Evolutionary conservation across 2,888 invertebrate species (phyloP).

Genomic region (Trissolcus japonicus): DNA sequence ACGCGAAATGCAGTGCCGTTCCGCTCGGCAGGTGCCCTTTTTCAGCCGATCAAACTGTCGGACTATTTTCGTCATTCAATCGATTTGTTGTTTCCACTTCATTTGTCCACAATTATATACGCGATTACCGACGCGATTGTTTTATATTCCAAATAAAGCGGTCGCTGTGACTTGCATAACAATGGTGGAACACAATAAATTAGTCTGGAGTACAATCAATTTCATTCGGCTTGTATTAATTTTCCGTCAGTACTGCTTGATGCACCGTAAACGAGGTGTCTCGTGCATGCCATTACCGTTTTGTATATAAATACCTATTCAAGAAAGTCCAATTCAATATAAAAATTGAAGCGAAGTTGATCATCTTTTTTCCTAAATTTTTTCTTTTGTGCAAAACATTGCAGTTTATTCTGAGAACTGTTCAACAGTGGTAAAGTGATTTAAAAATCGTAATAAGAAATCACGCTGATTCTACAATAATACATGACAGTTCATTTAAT

Average conservation of each 20-base stretch:
- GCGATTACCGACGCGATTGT: constrained; percentile 23
- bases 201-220: constrained; percentile 25
- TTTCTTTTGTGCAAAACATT: not conserved
- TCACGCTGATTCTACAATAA: no score
- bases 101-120: constrained; percentile 17
- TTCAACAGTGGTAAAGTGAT: no score
- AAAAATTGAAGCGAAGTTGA: no score
- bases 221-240: constrained; percentile 25
- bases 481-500: no score
- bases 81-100: constrained; percentile 21
- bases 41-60: constrained; percentile 9
- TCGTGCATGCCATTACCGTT: not conserved
- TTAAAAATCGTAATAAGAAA: no score
- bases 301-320: no score
- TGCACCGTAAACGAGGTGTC: constrained; percentile 19
- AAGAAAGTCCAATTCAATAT: no score
- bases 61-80: constrained; percentile 6
- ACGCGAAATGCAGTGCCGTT: constrained; percentile 12
- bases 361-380: no score
- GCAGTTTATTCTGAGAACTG: not conserved
- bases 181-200: constrained; percentile 18
- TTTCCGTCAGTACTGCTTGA: constrained; percentile 24
- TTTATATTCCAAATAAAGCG: constrained; percentile 27
- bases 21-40: not conserved
- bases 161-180: constrained; percentile 12